These are phyloP conservation scores for Drosophila nannoptera DNA, from an alignment of 1,140 invertebrate species.

Conservation along the genomic window DNA sequence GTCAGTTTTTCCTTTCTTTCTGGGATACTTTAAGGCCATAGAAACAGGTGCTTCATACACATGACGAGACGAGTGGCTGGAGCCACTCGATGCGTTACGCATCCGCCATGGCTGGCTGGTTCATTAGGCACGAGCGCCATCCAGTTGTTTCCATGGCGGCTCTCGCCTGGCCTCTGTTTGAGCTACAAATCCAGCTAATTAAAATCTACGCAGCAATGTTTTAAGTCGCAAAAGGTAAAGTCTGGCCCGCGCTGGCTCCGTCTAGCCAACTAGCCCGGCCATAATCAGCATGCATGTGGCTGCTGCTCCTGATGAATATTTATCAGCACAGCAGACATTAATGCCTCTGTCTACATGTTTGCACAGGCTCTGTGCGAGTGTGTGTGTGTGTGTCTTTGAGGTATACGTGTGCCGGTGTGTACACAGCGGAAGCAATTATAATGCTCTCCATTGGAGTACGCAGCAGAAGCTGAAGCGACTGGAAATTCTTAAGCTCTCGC, in stretches of 20 bases:
- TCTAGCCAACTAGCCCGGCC: conserved; percentile 7
- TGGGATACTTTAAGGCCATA: conserved; percentile 23
- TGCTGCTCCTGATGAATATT: conserved; percentile 48
- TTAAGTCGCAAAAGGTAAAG: conserved; percentile 37
- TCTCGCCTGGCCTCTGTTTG: conserved; percentile 46
- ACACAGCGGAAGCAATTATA: conserved; percentile 26
- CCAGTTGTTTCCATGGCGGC: conserved; percentile 35
- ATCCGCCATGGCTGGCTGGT: conserved; percentile 44
- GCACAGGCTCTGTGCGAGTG: neutral
- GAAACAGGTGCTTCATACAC: conserved; percentile 60
- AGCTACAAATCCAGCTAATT: conserved; percentile 73
- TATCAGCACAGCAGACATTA: conserved; percentile 40
- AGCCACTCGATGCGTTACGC: conserved; percentile 32
- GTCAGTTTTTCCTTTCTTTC: conserved; percentile 14
- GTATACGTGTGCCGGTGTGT: conserved; percentile 1
- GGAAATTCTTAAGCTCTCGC: neutral
- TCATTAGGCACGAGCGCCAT: conserved; percentile 63
- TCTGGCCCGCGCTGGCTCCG: conserved; percentile 10
- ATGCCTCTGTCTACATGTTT: conserved; percentile 21
- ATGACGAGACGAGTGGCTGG: neutral
- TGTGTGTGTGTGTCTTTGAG: conserved; percentile 4
- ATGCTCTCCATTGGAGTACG: conserved; percentile 8
- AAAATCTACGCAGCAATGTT: conserved; percentile 71
- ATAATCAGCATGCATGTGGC: conserved; percentile 49
- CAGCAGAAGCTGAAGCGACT: neutral